These are phyloP conservation scores for Diarsia mendica DNA, from an alignment of 2,888 invertebrate genomes.

Conservation along the genomic window DNA sequence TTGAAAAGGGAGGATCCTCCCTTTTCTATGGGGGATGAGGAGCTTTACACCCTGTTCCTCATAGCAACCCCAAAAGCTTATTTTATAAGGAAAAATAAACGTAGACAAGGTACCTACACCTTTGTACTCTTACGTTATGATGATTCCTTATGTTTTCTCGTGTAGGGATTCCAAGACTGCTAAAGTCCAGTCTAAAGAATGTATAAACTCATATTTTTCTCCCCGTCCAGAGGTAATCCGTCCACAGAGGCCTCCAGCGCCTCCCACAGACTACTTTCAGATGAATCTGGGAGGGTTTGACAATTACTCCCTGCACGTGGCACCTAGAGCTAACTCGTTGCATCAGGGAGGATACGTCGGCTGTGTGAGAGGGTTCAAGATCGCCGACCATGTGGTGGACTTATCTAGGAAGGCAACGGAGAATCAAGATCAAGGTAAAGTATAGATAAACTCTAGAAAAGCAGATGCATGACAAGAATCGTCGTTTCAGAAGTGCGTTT, in stretches of 20 bases:
- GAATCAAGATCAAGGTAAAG: constrained; percentile 92
- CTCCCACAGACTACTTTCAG: constrained; percentile 97
- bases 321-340: constrained; percentile 78
- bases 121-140: neutral
- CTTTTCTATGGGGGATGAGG: too few relatives aligned
- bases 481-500: neutral
- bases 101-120: neutral
- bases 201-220: neutral
- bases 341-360: constrained; percentile 94
- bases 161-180: neutral
- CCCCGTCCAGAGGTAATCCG: constrained; percentile 93
- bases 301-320: constrained; percentile 92
- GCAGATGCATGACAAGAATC: neutral
- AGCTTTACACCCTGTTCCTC: too few relatives aligned
- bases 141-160: neutral
- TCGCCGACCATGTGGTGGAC: constrained; percentile 95
- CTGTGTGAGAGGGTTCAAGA: constrained; percentile 96
- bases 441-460: neutral
- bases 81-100: too few relatives aligned
- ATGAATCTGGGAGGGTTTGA: constrained; percentile 96
- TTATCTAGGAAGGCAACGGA: constrained; percentile 93
- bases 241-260: constrained; percentile 96
- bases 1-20: too few relatives aligned
- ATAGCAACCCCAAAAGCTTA: too few relatives aligned
- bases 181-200: neutral